These are phyloP conservation scores for Channa maculata DNA, from an alignment of 2,113 vertebrate species.

Conservation along the genomic window DNA sequence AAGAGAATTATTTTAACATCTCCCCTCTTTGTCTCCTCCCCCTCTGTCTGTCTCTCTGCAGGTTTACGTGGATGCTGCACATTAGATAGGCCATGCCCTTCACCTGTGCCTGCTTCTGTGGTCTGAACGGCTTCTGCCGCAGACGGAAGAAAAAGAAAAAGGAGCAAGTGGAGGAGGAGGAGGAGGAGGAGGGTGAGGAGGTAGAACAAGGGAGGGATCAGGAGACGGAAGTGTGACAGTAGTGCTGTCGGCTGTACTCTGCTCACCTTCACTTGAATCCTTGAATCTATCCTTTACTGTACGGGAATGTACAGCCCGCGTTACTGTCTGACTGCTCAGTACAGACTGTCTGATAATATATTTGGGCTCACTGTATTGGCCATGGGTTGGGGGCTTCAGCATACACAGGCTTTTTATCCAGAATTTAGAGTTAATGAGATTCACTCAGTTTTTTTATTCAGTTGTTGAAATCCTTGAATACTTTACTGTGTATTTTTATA, in stretches of 20 bases:
- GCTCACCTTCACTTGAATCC: constrained; percentile 7
- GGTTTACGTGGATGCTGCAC: constrained; percentile 54
- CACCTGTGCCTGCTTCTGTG: constrained; percentile 96
- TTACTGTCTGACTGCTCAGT: constrained; percentile 15
- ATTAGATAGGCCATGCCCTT: constrained; percentile 90
- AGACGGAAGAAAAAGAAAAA: constrained; percentile 80
- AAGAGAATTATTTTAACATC: constrained; percentile 17
- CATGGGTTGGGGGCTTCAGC: constrained; percentile 13
- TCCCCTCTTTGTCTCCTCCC: background rate
- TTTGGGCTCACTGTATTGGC: background rate
- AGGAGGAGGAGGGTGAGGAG: constrained; percentile 84
- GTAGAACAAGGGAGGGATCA: constrained; percentile 84
- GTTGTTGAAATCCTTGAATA: background rate
- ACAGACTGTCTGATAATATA: constrained; percentile 3
- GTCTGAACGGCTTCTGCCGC: constrained; percentile 92
- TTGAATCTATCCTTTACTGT: constrained; percentile 38
- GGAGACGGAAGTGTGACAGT: constrained; percentile 80
- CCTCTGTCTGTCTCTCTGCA: constrained; percentile 60
- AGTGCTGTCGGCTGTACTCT: constrained; percentile 30
- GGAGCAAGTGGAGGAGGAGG: constrained; percentile 81
- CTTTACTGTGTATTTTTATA: background rate
- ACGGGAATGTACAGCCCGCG: constrained; percentile 1
- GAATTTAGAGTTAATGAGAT: background rate
- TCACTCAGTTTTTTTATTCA: background rate
- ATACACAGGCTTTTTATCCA: constrained; percentile 34